phyloP scores from a whole-genome alignment of 2,888 invertebrate species.

The Reticulitermes lucifugus region DNA sequence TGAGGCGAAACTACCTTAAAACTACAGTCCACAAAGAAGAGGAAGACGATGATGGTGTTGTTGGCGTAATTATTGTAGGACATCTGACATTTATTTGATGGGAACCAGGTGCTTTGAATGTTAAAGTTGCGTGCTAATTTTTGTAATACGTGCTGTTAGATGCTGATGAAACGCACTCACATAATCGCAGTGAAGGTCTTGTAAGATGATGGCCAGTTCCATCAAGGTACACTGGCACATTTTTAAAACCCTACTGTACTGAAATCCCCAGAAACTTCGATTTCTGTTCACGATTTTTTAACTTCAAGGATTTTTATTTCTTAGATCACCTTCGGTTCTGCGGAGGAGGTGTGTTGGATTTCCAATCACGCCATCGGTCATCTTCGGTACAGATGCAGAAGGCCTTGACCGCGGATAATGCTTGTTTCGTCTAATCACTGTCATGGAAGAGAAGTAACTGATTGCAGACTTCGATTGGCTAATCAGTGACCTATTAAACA shows the following conservation, averaged over 20 bases:
- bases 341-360: neutral
- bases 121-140: slow-evolving; percentile 3
- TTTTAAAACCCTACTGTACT: neutral
- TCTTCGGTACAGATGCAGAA: neutral
- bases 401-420: slow-evolving; percentile 23
- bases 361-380: slow-evolving; percentile 9
- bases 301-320: slow-evolving; percentile 5
- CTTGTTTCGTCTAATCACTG: neutral
- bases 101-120: neutral
- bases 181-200: neutral
- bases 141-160: neutral
- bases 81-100: too few species aligned
- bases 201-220: neutral
- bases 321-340: slow-evolving; percentile 6
- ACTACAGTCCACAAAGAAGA: too few species aligned
- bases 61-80: too few species aligned
- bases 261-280: neutral
- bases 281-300: slow-evolving; percentile 13
- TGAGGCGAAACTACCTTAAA: too few species aligned
- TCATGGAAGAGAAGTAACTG: neutral
- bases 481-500: slow-evolving; percentile 1
- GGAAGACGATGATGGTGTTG: too few species aligned
- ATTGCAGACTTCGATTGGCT: neutral
- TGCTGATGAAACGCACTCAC: neutral
- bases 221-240: neutral